Conservation (phyloP, 1,140 invertebrate genomes). For the Notospermus geniculatus region DNA sequence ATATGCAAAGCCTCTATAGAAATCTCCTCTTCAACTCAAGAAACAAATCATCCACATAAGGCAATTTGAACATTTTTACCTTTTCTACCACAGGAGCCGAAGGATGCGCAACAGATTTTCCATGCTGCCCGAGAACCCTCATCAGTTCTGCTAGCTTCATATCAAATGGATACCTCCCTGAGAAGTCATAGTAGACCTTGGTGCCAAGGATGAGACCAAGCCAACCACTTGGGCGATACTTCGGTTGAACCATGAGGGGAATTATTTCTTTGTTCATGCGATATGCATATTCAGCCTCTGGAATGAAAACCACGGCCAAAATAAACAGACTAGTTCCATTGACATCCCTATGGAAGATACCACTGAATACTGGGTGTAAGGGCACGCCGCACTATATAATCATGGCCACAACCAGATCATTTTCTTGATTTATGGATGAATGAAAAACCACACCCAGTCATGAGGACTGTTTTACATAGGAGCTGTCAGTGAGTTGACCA, state of each 20-base stretch:
- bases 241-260: slow-evolving; percentile 42
- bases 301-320: slow-evolving; percentile 2
- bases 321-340: neutral
- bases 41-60: too few relatives aligned
- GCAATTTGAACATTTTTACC: too few relatives aligned
- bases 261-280: slow-evolving; percentile 40
- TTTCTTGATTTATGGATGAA: neutral
- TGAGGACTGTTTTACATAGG: neutral
- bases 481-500: too few relatives aligned
- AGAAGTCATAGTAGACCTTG: slow-evolving; percentile 48
- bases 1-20: too few relatives aligned
- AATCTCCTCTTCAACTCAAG: too few relatives aligned
- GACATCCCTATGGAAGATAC: neutral
- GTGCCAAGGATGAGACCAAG: slow-evolving; percentile 46
- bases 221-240: slow-evolving; percentile 48
- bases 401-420: too few relatives aligned
- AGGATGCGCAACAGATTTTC: too few relatives aligned
- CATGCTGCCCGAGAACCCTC: too few relatives aligned
- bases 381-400: too few relatives aligned
- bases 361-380: too few relatives aligned
- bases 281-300: slow-evolving; percentile 52
- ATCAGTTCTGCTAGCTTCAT: slow-evolving; percentile 11
- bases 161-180: slow-evolving; percentile 42
- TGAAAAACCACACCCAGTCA: neutral
- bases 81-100: too few relatives aligned